Evolutionary conservation across 35 echinoderm and acorn worm species (phyloP).

Genomic region (Diadema setosum): DNA sequence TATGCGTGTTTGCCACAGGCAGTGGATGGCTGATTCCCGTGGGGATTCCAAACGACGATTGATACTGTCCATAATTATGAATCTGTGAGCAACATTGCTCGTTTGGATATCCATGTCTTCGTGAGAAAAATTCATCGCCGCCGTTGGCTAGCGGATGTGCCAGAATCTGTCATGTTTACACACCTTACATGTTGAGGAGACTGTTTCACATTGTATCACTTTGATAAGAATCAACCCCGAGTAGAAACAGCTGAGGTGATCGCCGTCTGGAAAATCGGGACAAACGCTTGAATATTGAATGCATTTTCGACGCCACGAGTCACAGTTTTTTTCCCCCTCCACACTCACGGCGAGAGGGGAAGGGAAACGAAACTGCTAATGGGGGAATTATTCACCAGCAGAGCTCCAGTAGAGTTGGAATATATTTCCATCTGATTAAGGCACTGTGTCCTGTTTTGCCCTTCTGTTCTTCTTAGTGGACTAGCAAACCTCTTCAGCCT

Average conservation of each 20-base stretch:
- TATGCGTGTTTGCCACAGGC: no score
- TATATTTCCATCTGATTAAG: conserved; percentile 3
- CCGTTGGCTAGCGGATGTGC: no score
- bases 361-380: background rate
- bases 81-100: no score
- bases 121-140: no score
- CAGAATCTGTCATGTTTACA: background rate
- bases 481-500: background rate
- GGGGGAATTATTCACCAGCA: background rate
- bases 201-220: background rate
- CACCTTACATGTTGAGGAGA: background rate
- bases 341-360: no score
- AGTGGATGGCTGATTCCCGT: no score
- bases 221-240: background rate
- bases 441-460: background rate
- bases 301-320: background rate
- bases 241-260: background rate
- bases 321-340: background rate
- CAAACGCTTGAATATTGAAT: background rate
- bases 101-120: no score
- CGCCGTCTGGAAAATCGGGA: background rate
- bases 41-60: no score
- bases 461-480: background rate
- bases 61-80: no score
- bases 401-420: background rate